Conservation (phyloP, 1,140 invertebrate genomes). For the Tetraneura akinire region DNA sequence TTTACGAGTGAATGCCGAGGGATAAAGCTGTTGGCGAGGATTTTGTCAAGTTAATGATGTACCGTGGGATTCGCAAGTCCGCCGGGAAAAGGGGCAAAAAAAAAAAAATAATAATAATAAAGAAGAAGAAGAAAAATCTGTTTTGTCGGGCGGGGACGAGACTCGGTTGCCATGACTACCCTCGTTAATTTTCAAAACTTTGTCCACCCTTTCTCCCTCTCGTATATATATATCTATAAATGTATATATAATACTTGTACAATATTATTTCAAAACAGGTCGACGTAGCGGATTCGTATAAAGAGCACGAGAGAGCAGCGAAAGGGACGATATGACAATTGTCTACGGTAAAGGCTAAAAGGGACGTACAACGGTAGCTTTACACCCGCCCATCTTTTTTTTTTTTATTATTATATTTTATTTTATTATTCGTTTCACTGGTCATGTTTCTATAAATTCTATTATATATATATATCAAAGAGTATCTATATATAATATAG, state of each 20-base stretch:
- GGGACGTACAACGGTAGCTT: slow-evolving; percentile 21
- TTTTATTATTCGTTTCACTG: background rate
- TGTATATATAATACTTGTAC: too few relatives aligned
- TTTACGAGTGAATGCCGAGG: slow-evolving; percentile 14
- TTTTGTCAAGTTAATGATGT: slow-evolving; percentile 51
- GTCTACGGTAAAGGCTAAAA: background rate
- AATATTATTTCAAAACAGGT: too few relatives aligned
- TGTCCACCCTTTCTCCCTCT: background rate
- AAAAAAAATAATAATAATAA: slow-evolving; percentile 11
- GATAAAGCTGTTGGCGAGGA: slow-evolving; percentile 42
- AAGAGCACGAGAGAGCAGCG: too few relatives aligned
- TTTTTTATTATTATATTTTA: too few relatives aligned
- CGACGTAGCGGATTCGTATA: too few relatives aligned
- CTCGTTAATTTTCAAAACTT: slow-evolving; percentile 49
- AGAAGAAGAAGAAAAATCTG: slow-evolving; percentile 13
- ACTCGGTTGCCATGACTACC: slow-evolving; percentile 39
- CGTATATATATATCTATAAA: too few relatives aligned
- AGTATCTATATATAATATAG: too few relatives aligned
- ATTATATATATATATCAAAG: too few relatives aligned
- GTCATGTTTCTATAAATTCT: background rate
- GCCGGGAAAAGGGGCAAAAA: slow-evolving; percentile 8
- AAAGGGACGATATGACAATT: slow-evolving; percentile 21
- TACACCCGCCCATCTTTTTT: slow-evolving; percentile 27
- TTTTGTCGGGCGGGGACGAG: background rate
- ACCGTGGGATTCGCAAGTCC: slow-evolving; percentile 37